Base-by-base conservation (phyloP, 2,113 vertebrate genomes). In the Macaca nemestrina region DNA sequence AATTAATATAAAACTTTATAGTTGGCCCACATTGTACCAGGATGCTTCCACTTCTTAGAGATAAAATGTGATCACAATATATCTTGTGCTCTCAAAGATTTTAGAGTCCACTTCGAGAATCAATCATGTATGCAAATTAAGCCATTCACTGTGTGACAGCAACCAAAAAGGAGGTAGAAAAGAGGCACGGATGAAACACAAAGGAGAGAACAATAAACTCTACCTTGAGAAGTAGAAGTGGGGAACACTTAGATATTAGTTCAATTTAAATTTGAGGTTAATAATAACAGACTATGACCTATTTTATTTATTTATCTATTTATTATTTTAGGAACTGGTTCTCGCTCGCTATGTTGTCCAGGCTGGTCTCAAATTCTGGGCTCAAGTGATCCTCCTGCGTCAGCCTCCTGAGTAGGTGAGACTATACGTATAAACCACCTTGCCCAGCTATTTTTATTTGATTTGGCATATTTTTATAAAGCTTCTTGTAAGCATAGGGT, bases 191-290 rank as follows among this genome's bases (percentile, higher is more conserved):
- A 23, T 91, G 67, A 84, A 78, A 40, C 6, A 82, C 30, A 84
- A 35, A 73, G 16, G 14, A 85, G 4, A 38, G 4, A 94, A 89
- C 1, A 45, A 90, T 7, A 48, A 38, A 75, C 3, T 68, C 5
- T 13, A 67, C 1, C 25, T 32, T 32, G 43, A 12, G 32, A 76
- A 25, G 32, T 18, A 43, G 25, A 92, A 32, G 3, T 45, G 12
- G 17, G 6, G 13, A 70, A 80, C 93, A 73, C 18, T 45, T 52
- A 82, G 23, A 68, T 70, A 84, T 45, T 43, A 84, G 20, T 93
- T 96, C 2, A 76, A 45, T 84, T 97, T 75, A 88, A 96, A 59
- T 35, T 17, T 90, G 5, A n/a, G 23, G 8, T 94, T 86, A 83
- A 4, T 25, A 87, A 32, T 32, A 25, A 35, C 2, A 83, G 4